Evolutionary conservation across 2,113 vertebrate genomes (phyloP).

Genomic region (Vicugna pacos): DNA sequence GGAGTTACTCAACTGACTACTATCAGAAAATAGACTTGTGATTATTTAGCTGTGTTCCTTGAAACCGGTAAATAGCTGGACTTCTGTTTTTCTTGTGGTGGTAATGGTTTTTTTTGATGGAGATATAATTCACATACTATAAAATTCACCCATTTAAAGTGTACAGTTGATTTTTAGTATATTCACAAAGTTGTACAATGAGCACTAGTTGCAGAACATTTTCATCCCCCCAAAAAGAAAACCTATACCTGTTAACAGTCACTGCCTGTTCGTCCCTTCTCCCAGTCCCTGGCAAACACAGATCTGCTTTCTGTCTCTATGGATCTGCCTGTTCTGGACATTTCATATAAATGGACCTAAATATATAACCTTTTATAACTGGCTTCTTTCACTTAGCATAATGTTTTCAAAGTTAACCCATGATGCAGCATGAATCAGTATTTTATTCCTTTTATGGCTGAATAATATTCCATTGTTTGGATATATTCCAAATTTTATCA

Average conservation of each 20-base stretch:
- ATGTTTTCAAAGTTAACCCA: background rate
- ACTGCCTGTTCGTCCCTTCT: background rate
- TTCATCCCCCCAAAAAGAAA: background rate
- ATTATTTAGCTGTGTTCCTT: background rate
- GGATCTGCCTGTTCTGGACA: background rate
- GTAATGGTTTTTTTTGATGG: background rate
- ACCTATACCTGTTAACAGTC: background rate
- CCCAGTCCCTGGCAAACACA: background rate
- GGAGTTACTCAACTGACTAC: background rate
- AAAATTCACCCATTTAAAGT: background rate
- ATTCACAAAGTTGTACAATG: background rate
- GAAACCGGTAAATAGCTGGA: background rate
- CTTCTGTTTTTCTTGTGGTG: background rate
- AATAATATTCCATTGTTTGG: background rate
- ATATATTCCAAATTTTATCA: background rate
- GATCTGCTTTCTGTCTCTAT: background rate
- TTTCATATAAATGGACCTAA: background rate
- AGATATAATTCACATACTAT: background rate
- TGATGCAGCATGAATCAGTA: background rate
- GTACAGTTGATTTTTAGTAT: background rate
- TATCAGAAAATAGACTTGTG: background rate
- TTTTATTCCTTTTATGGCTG: background rate
- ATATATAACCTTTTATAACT: background rate
- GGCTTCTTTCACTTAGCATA: background rate
- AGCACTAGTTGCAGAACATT: background rate